phyloP scores from a whole-genome alignment of 1,140 invertebrate species.

The Rhagoletis pomonella region DNA sequence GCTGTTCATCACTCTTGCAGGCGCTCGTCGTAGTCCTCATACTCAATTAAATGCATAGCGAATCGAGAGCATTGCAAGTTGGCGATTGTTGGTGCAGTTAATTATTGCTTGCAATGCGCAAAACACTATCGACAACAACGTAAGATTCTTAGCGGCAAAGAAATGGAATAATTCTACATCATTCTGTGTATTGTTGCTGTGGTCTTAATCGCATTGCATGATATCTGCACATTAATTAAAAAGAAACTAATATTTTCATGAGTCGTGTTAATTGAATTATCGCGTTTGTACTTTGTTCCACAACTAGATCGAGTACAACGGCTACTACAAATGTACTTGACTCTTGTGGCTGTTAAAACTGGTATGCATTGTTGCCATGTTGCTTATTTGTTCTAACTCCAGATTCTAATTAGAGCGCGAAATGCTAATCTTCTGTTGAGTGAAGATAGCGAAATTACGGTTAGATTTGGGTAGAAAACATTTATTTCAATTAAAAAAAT shows the following conservation, averaged over 20 bases:
- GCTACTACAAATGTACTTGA: not conserved
- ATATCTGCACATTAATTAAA: slow-evolving; percentile 54
- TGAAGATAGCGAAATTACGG: not conserved
- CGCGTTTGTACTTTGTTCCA: slow-evolving; percentile 52
- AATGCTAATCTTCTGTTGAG: slow-evolving; percentile 6
- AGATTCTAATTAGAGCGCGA: slow-evolving; percentile 57
- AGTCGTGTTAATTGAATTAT: slow-evolving; percentile 56
- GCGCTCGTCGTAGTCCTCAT: slow-evolving; percentile 6
- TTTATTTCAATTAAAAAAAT: not conserved
- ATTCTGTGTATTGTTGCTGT: slow-evolving; percentile 4
- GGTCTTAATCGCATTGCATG: slow-evolving; percentile 53
- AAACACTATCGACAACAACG: slow-evolving; percentile 26
- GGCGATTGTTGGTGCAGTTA: slow-evolving; percentile 27
- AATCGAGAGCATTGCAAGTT: slow-evolving; percentile 14
- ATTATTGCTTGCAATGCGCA: slow-evolving; percentile 40
- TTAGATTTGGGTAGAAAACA: not conserved
- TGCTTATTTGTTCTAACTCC: slow-evolving; percentile 25
- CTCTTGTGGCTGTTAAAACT: slow-evolving; percentile 3
- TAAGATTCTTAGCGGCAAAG: not conserved
- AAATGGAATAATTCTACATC: slow-evolving; percentile 7
- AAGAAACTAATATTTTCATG: slow-evolving; percentile 53
- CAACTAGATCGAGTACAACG: slow-evolving; percentile 47
- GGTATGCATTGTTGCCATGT: slow-evolving; percentile 4
- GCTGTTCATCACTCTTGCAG: not conserved
- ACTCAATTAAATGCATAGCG: slow-evolving; percentile 26